Evolutionary conservation across 2,888 invertebrate genomes (phyloP).

Genomic region (Melieria picta): DNA sequence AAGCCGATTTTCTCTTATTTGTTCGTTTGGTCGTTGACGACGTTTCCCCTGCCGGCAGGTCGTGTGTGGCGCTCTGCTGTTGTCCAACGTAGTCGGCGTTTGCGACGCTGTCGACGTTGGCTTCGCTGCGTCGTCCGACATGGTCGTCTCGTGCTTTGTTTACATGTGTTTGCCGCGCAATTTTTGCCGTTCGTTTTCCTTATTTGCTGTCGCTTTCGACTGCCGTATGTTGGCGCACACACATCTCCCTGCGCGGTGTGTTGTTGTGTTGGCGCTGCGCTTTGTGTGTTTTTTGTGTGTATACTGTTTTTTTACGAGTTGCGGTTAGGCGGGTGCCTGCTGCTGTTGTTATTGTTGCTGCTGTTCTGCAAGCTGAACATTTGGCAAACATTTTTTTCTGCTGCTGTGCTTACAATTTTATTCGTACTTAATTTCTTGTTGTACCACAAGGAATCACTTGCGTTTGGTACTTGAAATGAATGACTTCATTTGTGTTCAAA

Average conservation of each 20-base stretch:
- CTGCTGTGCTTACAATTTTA: slow-evolving; percentile 43
- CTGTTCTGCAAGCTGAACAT: slow-evolving; percentile 4
- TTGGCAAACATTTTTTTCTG: slow-evolving; percentile 37
- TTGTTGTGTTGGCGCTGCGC: slow-evolving; percentile 26
- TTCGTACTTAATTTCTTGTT: slow-evolving; percentile 37
- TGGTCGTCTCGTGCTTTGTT: slow-evolving; percentile 31
- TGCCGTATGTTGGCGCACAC: neutral
- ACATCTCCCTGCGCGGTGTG: neutral
- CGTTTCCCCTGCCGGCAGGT: too few relatives aligned
- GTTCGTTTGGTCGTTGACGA: too few relatives aligned
- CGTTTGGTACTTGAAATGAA: too few relatives aligned
- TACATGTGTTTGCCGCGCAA: slow-evolving; percentile 38
- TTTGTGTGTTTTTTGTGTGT: slow-evolving; percentile 57
- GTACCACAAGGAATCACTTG: too few relatives aligned
- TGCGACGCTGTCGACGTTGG: too few relatives aligned
- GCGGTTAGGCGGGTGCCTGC: slow-evolving; percentile 15
- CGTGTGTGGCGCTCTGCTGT: too few relatives aligned
- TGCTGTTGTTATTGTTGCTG: slow-evolving; percentile 17
- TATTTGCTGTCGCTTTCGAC: neutral
- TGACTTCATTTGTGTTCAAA: too few relatives aligned
- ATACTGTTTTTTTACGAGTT: slow-evolving; percentile 57
- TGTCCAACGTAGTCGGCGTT: too few relatives aligned
- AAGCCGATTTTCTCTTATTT: too few relatives aligned
- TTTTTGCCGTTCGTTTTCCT: slow-evolving; percentile 16
- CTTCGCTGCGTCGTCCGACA: too few relatives aligned